Evolutionary conservation across 2,797 vertebrate species (phyloP).

Genomic region (Pipistrellus pipistrellus): DNA sequence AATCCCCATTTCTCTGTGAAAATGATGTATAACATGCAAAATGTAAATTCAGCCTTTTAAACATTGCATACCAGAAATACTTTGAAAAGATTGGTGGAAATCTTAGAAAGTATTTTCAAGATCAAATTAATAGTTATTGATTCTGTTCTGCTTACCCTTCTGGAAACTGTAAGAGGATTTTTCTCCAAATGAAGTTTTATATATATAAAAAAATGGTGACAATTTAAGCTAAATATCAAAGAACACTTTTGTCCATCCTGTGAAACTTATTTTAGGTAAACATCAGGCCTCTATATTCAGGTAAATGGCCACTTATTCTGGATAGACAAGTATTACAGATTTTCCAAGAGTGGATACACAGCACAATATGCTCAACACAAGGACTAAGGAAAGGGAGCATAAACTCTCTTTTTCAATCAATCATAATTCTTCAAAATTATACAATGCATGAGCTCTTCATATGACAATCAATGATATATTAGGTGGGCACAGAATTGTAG

Average conservation of each 20-base stretch:
- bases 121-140: not conserved
- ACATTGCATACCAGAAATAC: not conserved
- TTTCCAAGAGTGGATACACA: not conserved
- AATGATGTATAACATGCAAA: not conserved
- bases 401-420: not conserved
- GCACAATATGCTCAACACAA: not conserved
- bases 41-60: not conserved
- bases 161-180: constrained; percentile 23
- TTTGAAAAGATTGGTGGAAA: not conserved
- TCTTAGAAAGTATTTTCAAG: constrained; percentile 50
- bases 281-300: not conserved
- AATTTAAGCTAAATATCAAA: not conserved
- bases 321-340: not conserved
- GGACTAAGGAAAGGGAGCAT: not conserved
- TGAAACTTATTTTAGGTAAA: constrained; percentile 44
- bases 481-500: not conserved
- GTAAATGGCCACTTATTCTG: not conserved
- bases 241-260: not conserved
- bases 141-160: constrained; percentile 37
- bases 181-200: constrained; percentile 28
- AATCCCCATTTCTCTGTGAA: not conserved
- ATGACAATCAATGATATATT: not conserved
- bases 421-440: constrained; percentile 20
- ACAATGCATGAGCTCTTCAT: not conserved
- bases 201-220: not conserved